These are phyloP conservation scores for Dryoscopus gambensis DNA, from an alignment of 2,113 vertebrate species.

Conservation along the genomic window DNA sequence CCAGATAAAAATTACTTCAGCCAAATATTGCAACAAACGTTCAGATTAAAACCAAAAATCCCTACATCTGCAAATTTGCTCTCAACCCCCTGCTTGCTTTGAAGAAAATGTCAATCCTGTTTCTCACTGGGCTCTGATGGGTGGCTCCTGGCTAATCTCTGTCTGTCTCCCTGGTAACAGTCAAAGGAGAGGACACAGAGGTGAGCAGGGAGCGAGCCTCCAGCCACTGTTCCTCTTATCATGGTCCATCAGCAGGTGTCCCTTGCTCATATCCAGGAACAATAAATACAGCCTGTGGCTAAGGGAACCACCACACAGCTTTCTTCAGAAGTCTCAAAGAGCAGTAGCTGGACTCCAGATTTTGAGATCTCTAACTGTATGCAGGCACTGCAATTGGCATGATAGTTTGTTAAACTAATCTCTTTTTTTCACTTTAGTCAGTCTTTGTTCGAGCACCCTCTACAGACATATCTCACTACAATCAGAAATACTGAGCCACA, in stretches of 20 bases:
- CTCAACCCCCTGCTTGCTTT: not conserved
- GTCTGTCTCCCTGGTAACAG: slow-evolving; percentile 42
- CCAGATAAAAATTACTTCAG: not conserved
- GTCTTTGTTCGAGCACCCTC: not conserved
- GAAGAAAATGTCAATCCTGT: slow-evolving; percentile 13
- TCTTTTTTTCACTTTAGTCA: not conserved
- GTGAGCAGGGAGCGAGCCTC: not conserved
- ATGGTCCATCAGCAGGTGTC: slow-evolving; percentile 36
- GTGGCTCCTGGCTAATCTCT: slow-evolving; percentile 58
- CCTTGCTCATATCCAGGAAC: slow-evolving; percentile 4
- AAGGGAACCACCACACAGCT: not conserved
- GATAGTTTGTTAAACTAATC: not conserved
- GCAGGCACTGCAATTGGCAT: not conserved
- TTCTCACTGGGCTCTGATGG: not conserved
- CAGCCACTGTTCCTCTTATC: slow-evolving; percentile 23
- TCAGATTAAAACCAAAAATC: slow-evolving; percentile 1
- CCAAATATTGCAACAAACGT: not conserved
- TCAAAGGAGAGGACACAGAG: not conserved
- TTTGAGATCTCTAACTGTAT: not conserved
- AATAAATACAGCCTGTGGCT: not conserved
- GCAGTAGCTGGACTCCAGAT: not conserved
- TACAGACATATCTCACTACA: not conserved
- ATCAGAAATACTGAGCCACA: not conserved
- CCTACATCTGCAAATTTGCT: not conserved
- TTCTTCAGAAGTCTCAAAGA: slow-evolving; percentile 1